Evolutionary conservation across 1,140 invertebrate species (phyloP).

Genomic region (Chironomus striatipennis): DNA sequence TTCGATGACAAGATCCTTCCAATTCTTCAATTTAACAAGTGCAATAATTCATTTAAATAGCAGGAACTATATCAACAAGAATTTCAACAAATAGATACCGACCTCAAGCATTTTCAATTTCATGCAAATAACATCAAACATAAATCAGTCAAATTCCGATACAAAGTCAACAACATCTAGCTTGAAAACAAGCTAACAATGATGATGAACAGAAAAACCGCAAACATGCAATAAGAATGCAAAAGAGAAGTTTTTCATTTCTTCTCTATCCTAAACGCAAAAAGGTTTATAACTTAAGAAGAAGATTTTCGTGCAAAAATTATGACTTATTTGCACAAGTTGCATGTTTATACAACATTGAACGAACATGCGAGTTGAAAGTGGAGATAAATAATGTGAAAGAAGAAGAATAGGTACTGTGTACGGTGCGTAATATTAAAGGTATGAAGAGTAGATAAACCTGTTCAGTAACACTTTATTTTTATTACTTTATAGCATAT

Average conservation of each 20-base stretch:
- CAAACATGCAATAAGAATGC: background rate
- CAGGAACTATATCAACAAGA: too few species aligned
- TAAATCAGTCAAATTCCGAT: background rate
- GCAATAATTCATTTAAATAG: too few species aligned
- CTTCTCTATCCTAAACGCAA: background rate
- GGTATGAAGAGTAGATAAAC: background rate
- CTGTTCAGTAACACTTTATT: background rate
- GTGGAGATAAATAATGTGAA: background rate
- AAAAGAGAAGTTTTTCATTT: too few species aligned
- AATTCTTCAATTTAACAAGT: too few species aligned
- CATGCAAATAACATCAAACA: background rate
- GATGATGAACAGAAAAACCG: background rate
- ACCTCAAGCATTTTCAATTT: too few species aligned
- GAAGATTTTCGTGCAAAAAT: background rate
- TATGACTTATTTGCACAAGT: slow-evolving; percentile 19
- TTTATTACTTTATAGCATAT: background rate
- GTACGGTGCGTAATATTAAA: background rate
- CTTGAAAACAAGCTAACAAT: background rate
- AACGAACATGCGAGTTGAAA: too few species aligned
- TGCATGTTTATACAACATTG: background rate
- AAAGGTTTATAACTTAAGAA: too few species aligned
- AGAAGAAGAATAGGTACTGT: background rate
- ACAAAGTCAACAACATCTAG: too few species aligned
- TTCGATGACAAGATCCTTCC: too few species aligned
- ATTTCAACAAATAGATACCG: too few species aligned